These are phyloP conservation scores for Solenopsis invicta DNA, from an alignment of 1,140 invertebrate species.

Conservation along the genomic window DNA sequence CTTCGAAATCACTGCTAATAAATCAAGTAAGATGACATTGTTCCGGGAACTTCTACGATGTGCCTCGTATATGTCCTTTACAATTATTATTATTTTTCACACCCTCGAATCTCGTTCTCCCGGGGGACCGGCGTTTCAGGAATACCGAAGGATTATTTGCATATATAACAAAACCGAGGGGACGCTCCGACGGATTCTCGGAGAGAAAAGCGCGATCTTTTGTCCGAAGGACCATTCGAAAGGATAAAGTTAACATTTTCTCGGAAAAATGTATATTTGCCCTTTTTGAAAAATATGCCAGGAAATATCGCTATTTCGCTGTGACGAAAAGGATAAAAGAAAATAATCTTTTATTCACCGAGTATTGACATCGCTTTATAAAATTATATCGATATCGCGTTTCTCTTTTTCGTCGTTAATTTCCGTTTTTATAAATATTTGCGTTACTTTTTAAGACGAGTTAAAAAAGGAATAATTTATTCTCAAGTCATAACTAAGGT, in stretches of 20 bases:
- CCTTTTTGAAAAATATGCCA: slow-evolving; percentile 19
- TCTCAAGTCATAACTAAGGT: neutral
- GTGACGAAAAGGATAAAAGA: neutral
- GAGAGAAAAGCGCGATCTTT: slow-evolving; percentile 48
- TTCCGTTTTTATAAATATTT: neutral
- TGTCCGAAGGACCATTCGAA: slow-evolving; percentile 27
- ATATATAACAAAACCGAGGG: slow-evolving; percentile 14
- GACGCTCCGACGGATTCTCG: neutral
- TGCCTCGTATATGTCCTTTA: neutral
- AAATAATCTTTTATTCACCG: slow-evolving; percentile 33
- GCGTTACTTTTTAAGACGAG: neutral
- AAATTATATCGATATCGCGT: neutral
- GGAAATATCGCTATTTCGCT: slow-evolving; percentile 11
- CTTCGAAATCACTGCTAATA: slow-evolving; percentile 17
- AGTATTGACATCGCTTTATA: slow-evolving; percentile 1
- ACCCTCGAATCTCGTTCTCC: neutral
- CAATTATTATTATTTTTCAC: slow-evolving; percentile 57
- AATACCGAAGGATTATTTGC: slow-evolving; percentile 45
- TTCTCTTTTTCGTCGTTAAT: neutral
- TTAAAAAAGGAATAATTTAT: neutral
- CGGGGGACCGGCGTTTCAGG: neutral
- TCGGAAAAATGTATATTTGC: slow-evolving; percentile 38
- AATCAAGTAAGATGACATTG: slow-evolving; percentile 16
- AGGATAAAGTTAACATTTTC: slow-evolving; percentile 32
- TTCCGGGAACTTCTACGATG: neutral